Conservation (phyloP, 2,113 vertebrate genomes). For the Aleadryas rufinucha region DNA sequence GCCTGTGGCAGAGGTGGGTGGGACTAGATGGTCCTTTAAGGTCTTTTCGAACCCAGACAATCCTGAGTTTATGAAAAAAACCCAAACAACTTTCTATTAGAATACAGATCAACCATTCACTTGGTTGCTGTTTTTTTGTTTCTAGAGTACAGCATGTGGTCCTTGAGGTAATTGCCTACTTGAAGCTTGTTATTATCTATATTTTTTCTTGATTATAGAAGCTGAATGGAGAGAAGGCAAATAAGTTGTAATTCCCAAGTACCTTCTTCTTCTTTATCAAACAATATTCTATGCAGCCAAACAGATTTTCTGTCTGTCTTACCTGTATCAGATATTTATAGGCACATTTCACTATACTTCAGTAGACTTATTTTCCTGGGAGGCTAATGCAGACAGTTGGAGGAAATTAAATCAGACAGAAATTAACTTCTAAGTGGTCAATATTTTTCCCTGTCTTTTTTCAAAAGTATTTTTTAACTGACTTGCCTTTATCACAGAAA, state of each 20-base stretch:
- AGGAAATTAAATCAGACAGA: background rate
- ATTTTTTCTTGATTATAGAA: background rate
- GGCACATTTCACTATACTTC: background rate
- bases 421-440: background rate
- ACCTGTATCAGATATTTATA: background rate
- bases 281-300: background rate
- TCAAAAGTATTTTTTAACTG: background rate
- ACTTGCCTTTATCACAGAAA: background rate
- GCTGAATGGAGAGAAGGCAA: background rate
- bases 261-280: background rate
- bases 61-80: background rate
- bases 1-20: accelerated
- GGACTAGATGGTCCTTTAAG: background rate
- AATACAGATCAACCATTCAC: background rate
- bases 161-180: background rate
- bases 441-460: background rate
- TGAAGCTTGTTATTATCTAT: background rate
- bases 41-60: background rate
- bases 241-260: background rate
- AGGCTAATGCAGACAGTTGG: background rate
- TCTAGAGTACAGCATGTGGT: background rate
- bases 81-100: accelerated
- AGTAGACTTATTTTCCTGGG: background rate
- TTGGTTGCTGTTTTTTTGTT: background rate
- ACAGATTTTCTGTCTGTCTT: background rate